Conservation (phyloP, 2,113 vertebrate genomes). For the Sterrhoptilus dennistouni region DNA sequence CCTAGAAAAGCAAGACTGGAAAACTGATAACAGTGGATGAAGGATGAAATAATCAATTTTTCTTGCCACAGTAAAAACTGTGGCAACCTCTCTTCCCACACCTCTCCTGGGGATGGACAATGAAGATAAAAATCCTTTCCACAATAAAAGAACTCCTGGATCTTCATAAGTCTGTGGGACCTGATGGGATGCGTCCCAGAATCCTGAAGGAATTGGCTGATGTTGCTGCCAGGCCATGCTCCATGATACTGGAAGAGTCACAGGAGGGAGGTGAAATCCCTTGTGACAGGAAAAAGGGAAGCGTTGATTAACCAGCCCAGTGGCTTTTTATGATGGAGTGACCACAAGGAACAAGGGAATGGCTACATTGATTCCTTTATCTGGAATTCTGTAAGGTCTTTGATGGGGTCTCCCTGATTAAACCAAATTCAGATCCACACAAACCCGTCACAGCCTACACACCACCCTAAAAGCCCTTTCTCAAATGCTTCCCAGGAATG, state of each 20-base stretch:
- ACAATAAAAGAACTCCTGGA: neutral
- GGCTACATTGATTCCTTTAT: neutral
- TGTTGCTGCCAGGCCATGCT: fast-evolving
- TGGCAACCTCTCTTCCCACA: neutral
- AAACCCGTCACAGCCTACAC: too few species aligned
- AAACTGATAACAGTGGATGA: neutral
- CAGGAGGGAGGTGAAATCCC: neutral
- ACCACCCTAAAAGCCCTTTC: neutral
- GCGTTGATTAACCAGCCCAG: fast-evolving
- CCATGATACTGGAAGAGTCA: fast-evolving
- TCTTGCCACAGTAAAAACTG: neutral
- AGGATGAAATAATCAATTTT: neutral
- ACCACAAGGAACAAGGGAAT: neutral
- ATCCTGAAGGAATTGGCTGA: neutral
- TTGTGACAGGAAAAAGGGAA: neutral
- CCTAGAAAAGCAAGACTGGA: neutral
- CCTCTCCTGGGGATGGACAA: neutral
- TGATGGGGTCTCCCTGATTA: neutral
- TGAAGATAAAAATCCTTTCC: neutral
- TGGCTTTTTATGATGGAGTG: neutral
- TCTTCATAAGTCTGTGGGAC: neutral
- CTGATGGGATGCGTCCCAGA: neutral
- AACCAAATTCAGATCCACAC: neutral
- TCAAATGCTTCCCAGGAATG: neutral
- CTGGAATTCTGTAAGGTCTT: neutral